A percentile compares a stretch with the other conserved stretches of the same genome.
Evolutionary conservation across 1,140 invertebrate species (phyloP).

Genomic region (Apocrypta bakeri): DNA sequence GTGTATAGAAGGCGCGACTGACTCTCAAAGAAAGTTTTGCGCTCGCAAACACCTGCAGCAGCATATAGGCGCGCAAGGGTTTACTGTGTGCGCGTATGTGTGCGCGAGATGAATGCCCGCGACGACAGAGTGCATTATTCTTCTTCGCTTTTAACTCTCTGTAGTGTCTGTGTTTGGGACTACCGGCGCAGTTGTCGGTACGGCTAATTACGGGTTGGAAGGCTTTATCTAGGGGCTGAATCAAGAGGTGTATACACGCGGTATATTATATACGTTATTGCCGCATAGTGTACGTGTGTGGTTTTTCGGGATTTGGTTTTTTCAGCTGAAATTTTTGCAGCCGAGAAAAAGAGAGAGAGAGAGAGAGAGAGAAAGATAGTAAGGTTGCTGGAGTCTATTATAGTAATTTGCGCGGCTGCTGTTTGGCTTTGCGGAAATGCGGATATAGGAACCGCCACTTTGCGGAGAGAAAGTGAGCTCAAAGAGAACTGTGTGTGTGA

Average conservation of each 20-base stretch:
- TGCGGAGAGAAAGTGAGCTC: not conserved
- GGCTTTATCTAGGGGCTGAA: not conserved
- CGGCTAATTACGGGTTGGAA: no score
- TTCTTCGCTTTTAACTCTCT: not conserved
- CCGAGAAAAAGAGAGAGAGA: not conserved
- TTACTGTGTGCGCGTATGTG: not conserved
- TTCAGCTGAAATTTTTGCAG: not conserved
- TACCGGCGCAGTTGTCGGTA: not conserved
- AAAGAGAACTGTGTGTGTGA: no score
- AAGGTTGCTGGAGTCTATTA: not conserved
- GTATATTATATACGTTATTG: no score
- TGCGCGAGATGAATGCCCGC: not conserved
- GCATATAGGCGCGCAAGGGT: not conserved
- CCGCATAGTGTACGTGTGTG: not conserved
- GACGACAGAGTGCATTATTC: slow-evolving; percentile 1
- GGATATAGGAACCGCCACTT: not conserved
- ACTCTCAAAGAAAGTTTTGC: not conserved
- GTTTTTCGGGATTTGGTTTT: not conserved
- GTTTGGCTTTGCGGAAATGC: not conserved
- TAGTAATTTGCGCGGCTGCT: not conserved
- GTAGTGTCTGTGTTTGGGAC: not conserved
- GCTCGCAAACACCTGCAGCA: not conserved
- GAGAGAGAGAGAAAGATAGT: no score
- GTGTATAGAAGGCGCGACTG: not conserved
- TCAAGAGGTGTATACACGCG: no score